Evolutionary conservation across 2,888 invertebrate species (phyloP), one percentile per base, ranked within the genome.

Genomic region (Euzophera pinguis): DNA sequence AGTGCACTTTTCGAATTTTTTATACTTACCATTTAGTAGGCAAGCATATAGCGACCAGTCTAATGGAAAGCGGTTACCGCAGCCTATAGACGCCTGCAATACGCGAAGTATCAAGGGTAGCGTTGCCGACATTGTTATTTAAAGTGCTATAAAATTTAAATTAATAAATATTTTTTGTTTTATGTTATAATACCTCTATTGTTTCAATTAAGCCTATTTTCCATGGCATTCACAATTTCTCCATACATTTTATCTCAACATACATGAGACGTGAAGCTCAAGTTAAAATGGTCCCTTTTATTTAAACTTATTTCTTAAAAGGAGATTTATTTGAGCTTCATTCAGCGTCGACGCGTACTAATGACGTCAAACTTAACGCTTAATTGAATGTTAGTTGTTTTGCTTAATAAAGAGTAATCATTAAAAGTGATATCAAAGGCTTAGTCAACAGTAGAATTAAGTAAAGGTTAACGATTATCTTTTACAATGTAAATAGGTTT

Each of bases 341-440:
- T 57, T 42, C 50, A 50, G 48, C 47, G 27, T 14, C 29, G 69
- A 69, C 65, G 57, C 57, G 53, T 53, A 71, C 58, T 64, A 67
- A 73, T 71, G 67, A 56, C 48, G 55, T 49, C 37, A 45, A 53
- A 52, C 57, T 55, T 53, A 58, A 59, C 57, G 32, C 53, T 49
- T 16, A 43, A 16, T 42, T 52, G 39, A 17, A 50, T 17, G 13
- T 16, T 43, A 50, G 52, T 60, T 54, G 51, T 8, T n/a, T 47
- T 27, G 17, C 17, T 7, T 6, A 35, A 17, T 13, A 13, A 47
- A 37, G 22, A 6, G 1, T 6, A 8, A 37, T 9, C 10, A 37
- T 1, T 35, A 2, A 22, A 3, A 22, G 5, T 22, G 22, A 22
- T 22, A n/a, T n/a, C 5, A 22, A 22, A 22, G 22, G 22, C n/a